These are phyloP conservation scores for Dysidea cf. avara DNA, from an alignment of 37 sponge, comb jelly and placozoan genomes.

Conservation along the genomic window DNA sequence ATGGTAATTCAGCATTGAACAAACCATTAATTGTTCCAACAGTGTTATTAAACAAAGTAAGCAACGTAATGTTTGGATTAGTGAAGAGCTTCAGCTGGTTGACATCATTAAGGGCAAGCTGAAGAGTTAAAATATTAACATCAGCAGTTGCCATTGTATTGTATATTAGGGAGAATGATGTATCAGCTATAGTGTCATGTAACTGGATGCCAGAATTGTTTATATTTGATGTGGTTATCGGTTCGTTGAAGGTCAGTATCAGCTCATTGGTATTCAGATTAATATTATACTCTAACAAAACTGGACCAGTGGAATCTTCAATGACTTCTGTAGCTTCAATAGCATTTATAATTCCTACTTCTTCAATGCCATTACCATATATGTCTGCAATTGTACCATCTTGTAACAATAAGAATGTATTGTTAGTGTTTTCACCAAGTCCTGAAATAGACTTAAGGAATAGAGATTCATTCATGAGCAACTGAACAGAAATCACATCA, in stretches of 20 bases:
- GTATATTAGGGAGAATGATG: background rate
- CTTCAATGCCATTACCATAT: slow-evolving; percentile 35
- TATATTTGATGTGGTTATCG: slow-evolving; percentile 28
- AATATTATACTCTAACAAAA: slow-evolving; percentile 36
- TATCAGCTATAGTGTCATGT: slow-evolving; percentile 3
- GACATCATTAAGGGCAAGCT: slow-evolving; percentile 33
- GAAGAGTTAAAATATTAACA: slow-evolving; percentile 25
- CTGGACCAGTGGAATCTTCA: slow-evolving; percentile 51
- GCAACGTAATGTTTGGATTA: background rate
- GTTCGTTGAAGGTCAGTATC: slow-evolving; percentile 71
- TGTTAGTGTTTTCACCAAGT: slow-evolving; percentile 32
- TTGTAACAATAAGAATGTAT: slow-evolving; percentile 39
- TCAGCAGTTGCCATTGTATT: slow-evolving; percentile 7
- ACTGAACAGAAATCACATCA: slow-evolving; percentile 31
- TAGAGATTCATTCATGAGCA: slow-evolving; percentile 26
- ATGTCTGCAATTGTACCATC: slow-evolving; percentile 36
- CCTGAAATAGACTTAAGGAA: slow-evolving; percentile 18
- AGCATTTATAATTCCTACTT: slow-evolving; percentile 6
- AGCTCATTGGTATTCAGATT: slow-evolving; percentile 67
- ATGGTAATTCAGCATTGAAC: background rate
- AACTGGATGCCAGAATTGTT: slow-evolving; percentile 22
- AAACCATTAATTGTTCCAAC: background rate
- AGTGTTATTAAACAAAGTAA: background rate
- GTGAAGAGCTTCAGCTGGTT: slow-evolving; percentile 29
- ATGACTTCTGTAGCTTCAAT: slow-evolving; percentile 17